These are phyloP conservation scores for Dendropsophus ebraccatus DNA, from an alignment of 2,113 vertebrate genomes.

Conservation along the genomic window DNA sequence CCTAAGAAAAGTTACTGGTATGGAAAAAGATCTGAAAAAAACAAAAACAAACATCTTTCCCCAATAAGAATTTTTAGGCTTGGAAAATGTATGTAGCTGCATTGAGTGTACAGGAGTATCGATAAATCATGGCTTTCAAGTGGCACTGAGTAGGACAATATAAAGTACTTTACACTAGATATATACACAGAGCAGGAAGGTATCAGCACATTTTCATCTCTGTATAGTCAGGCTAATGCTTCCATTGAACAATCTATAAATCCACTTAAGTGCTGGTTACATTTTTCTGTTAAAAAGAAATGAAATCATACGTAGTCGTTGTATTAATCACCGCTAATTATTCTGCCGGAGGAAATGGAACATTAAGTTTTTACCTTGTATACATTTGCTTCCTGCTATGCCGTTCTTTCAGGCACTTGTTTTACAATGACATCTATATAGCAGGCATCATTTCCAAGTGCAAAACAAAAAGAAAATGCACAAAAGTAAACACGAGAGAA, in stretches of 20 bases:
- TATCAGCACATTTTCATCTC: slow-evolving; percentile 20
- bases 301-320: slow-evolving; percentile 18
- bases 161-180: neutral
- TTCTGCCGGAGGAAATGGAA: slow-evolving; percentile 30
- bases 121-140: neutral
- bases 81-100: neutral
- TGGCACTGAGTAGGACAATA: neutral
- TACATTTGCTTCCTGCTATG: slow-evolving; percentile 21
- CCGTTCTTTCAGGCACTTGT: slow-evolving; percentile 15
- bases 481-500: neutral
- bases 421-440: slow-evolving; percentile 22
- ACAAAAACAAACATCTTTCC: too few relatives aligned
- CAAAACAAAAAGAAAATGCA: neutral
- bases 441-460: neutral
- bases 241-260: slow-evolving; percentile 23
- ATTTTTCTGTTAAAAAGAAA: slow-evolving; percentile 39
- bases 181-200: neutral
- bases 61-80: too few relatives aligned
- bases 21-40: too few relatives aligned
- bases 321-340: slow-evolving; percentile 41
- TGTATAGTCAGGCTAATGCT: slow-evolving; percentile 5
- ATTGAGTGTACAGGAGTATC: neutral
- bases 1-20: too few relatives aligned
- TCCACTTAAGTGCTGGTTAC: slow-evolving; percentile 36
- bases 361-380: slow-evolving; percentile 21